Conservation (phyloP, 2,113 vertebrate genomes). For the Lepus europaeus region DNA sequence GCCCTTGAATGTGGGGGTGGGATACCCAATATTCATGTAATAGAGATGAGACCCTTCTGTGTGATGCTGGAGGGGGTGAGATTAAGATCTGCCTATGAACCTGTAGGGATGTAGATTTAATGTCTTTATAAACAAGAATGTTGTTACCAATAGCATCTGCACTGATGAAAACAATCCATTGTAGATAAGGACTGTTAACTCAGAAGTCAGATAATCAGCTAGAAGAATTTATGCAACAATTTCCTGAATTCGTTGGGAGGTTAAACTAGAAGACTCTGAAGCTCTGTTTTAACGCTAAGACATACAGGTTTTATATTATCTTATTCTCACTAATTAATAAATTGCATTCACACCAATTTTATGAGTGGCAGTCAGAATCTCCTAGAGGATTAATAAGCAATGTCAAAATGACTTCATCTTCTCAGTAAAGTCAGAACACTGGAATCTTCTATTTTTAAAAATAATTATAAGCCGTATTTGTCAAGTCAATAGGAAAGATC, state of each 20-base stretch:
- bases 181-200: neutral
- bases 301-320: neutral
- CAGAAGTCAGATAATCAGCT: neutral
- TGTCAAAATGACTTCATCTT: neutral
- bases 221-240: neutral
- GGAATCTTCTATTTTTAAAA: neutral
- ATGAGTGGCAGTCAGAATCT: neutral
- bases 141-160: neutral
- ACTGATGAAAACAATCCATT: neutral
- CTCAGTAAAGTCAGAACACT: neutral
- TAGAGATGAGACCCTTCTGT: accelerated
- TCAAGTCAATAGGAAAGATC: neutral
- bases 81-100: neutral
- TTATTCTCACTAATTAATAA: neutral
- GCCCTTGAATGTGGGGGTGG: neutral
- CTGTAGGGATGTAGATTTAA: neutral
- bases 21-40: neutral
- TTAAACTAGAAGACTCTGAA: neutral
- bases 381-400: neutral
- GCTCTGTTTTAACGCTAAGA: neutral
- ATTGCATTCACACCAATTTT: neutral
- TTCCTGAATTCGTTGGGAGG: neutral
- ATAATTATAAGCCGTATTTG: neutral
- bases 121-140: neutral
- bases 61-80: neutral